Base-by-base conservation (phyloP, 2,113 vertebrate species). In the Malurus alboscapulatus region DNA sequence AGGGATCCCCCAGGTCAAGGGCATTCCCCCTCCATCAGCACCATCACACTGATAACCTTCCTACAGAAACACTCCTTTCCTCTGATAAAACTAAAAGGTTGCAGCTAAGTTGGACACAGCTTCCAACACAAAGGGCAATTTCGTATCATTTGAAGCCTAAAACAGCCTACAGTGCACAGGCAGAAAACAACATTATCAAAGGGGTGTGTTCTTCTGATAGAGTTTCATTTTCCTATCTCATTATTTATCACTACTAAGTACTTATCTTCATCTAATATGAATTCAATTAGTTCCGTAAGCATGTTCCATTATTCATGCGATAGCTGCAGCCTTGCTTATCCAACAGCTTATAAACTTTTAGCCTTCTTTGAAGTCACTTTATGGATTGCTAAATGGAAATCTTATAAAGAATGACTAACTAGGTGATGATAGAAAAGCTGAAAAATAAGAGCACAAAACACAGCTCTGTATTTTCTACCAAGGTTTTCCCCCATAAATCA, bases 341-440 rank as follows among this genome's bases (percentile, higher is more conserved):
- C 83, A 95, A 93, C 78, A 96, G 92, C 87, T 95, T 94, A 97
- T 84, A 92, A 97, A 98, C 93, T 85, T 94, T 89, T 93, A 71
- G 74, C 90, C 81, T 96, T 87, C 97, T 98, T 98, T 98, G 97
- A 98, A 98, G 97, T 98, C 93, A 90, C 87, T 98, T 97, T 97
- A 97, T 97, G 96, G 94, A 96, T 87, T 96, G 94, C 91, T 97
- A 97, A 97, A 96, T 89, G 92, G 90, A 95, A 95, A 96, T 96
- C 95, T 92, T 97, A 96, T 78, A 95, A 88, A 82, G 90, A 94
- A 97, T 97, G 97, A 98, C 97, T 97, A 98, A 98, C 94, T 97
- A 98, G 97, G 97, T 97, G 97, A 98, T 96, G 97, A 98, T 88
- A 97, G 96, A 93, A 96, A 94, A 98, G 97, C 77, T 81, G 83